Evolutionary conservation across 2,888 invertebrate genomes (phyloP), one percentile per base, ranked within the genome.

Genomic region (Norana najaformis): DNA sequence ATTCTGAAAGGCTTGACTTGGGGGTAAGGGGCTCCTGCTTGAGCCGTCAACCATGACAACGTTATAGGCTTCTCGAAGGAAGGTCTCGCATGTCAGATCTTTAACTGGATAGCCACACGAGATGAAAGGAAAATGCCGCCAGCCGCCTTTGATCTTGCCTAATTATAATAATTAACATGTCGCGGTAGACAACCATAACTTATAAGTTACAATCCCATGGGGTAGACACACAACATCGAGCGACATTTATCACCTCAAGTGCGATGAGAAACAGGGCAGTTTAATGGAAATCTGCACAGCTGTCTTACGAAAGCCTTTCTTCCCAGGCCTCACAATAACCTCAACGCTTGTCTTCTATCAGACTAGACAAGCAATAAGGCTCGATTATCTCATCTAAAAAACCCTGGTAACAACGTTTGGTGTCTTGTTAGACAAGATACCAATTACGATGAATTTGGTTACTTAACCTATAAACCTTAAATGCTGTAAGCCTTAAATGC

Each of bases 71-170:
- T 69, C 69, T 69, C 69, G n/a, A n/a, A 23, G n/a, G n/a, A n/a
- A n/a, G n/a, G 69, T 16, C 69, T 11, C 69, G 69, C 69, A 69
- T 69, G 69, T 69, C 69, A 69, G 69, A 69, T 69, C 69, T 69
- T 69, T 69, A 69, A 69, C 30, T n/a, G 30, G 30, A n/a, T 69
- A n/a, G 69, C 69, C n/a, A n/a, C 69, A n/a, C 69, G 69, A 69
- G 69, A 69, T 69, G 69, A 69, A 69, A 69, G 69, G 69, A n/a
- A n/a, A n/a, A 69, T n/a, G 69, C 69, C 69, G 69, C 69, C 69
- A 30, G 69, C 0, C 30, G 69, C 69, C 69, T 69, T 69, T 69
- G 69, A 69, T 69, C 69, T n/a, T 69, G 69, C n/a, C 69, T 69
- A 69, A 69, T 69, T 69, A 69, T 69, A 69, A 69, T 69, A 69